phyloP scores from a whole-genome alignment of 2,888 invertebrate species.

The Acanthosoma haemorrhoidale region DNA sequence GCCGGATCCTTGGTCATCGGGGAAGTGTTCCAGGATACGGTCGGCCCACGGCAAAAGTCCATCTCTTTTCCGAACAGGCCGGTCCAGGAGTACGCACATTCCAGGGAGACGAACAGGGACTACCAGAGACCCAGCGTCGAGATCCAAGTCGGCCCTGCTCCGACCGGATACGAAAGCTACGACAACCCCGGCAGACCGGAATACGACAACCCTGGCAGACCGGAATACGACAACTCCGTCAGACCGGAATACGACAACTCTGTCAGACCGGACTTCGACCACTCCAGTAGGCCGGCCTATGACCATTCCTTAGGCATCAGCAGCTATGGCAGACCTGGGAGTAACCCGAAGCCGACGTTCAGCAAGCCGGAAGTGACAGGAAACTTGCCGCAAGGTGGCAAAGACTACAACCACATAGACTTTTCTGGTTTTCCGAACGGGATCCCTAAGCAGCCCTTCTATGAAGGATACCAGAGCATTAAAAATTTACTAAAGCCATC shows the following conservation, averaged over 20 bases:
- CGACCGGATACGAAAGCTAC: background rate
- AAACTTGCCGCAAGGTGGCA: background rate
- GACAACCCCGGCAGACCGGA: background rate
- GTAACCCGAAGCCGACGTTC: background rate
- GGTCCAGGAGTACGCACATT: background rate
- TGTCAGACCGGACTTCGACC: background rate
- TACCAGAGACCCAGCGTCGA: background rate
- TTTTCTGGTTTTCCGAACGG: background rate
- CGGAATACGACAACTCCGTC: background rate
- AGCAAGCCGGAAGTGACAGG: background rate
- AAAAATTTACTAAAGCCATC: constrained; percentile 15
- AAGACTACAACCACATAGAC: background rate
- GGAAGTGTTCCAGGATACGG: constrained; percentile 11
- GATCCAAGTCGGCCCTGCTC: background rate
- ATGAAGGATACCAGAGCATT: constrained; percentile 17
- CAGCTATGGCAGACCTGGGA: background rate
- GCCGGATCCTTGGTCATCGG: background rate
- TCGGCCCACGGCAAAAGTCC: background rate
- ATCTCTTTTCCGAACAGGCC: background rate
- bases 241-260: background rate
- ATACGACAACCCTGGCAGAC: background rate
- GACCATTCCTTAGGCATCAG: background rate
- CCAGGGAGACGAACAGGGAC: background rate
- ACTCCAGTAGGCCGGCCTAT: background rate
- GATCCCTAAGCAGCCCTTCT: constrained; percentile 8